A percentile compares a stretch with the other conserved stretches of the same genome.
Evolutionary conservation across 2,113 vertebrate genomes (phyloP).

Genomic region (Eubucco bourcierii): DNA sequence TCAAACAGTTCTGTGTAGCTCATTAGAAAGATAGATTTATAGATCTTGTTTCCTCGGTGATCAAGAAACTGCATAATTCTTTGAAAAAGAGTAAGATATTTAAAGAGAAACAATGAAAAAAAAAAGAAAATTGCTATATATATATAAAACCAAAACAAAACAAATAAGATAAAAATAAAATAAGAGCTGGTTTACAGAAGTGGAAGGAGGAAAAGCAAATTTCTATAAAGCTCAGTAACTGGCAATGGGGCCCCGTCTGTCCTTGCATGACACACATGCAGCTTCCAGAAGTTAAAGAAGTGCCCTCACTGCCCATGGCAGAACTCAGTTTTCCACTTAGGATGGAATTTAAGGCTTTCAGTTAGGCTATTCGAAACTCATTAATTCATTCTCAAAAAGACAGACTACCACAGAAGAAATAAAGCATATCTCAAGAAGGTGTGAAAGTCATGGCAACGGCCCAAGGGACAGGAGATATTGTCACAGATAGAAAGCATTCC

Average conservation of each 20-base stretch:
- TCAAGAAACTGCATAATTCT: background rate
- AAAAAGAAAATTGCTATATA: background rate
- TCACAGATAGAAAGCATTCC: background rate
- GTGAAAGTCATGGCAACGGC: background rate
- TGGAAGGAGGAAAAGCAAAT: background rate
- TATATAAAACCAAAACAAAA: background rate
- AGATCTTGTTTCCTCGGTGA: background rate
- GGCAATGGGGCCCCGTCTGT: background rate
- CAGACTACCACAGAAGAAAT: slow-evolving; percentile 14
- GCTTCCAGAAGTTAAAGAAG: background rate
- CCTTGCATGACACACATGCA: rapidly evolving
- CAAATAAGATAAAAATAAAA: background rate
- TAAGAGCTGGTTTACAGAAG: background rate
- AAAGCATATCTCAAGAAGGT: background rate
- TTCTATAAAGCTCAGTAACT: background rate
- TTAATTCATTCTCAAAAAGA: background rate
- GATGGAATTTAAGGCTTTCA: background rate
- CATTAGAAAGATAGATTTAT: background rate
- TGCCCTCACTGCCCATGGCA: background rate
- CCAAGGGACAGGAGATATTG: background rate
- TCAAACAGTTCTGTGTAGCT: background rate
- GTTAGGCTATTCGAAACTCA: background rate
- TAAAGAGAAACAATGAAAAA: background rate
- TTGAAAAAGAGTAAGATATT: background rate
- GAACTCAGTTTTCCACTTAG: slow-evolving; percentile 7